Percentiles rank a stretch among this genome's conserved stretches.
These are phyloP conservation scores for Macrochelys suwanniensis DNA, from an alignment of 2,797 vertebrate species.

Conservation along the genomic window DNA sequence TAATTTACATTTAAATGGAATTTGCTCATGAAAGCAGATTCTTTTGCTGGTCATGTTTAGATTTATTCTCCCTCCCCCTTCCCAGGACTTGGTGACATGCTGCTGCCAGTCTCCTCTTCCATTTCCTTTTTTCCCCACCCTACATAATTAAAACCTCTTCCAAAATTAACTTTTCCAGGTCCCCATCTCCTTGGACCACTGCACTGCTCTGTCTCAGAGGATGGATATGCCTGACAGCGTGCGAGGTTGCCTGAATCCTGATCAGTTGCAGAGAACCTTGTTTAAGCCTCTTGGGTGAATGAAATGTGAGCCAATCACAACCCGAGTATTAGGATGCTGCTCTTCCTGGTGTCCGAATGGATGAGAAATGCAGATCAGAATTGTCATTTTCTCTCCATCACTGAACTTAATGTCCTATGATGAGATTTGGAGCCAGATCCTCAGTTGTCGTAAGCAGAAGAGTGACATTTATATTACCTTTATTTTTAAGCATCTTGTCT, in stretches of 20 bases:
- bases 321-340: not conserved
- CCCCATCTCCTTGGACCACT: not conserved
- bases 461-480: not conserved
- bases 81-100: slow-evolving; percentile 13
- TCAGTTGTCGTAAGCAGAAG: not conserved
- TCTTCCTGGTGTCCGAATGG: not conserved
- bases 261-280: not conserved
- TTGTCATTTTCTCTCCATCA: not conserved
- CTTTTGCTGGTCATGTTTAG: slow-evolving; percentile 68
- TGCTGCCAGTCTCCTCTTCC: slow-evolving; percentile 25
- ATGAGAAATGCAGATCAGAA: not conserved
- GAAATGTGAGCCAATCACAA: not conserved
- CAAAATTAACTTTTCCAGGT: slow-evolving; percentile 52
- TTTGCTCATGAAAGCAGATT: slow-evolving; percentile 51
- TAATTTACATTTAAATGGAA: slow-evolving; percentile 79
- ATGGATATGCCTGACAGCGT: not conserved
- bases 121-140: not conserved
- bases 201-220: not conserved
- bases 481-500: not conserved
- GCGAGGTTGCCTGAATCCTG: not conserved
- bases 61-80: slow-evolving; percentile 19
- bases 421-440: not conserved
- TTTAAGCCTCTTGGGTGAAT: not conserved
- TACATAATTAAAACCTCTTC: slow-evolving; percentile 44
- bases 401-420: not conserved